These are phyloP conservation scores for Mesopsocus fuscifrons DNA, from an alignment of 2,888 invertebrate genomes.

Conservation along the genomic window DNA sequence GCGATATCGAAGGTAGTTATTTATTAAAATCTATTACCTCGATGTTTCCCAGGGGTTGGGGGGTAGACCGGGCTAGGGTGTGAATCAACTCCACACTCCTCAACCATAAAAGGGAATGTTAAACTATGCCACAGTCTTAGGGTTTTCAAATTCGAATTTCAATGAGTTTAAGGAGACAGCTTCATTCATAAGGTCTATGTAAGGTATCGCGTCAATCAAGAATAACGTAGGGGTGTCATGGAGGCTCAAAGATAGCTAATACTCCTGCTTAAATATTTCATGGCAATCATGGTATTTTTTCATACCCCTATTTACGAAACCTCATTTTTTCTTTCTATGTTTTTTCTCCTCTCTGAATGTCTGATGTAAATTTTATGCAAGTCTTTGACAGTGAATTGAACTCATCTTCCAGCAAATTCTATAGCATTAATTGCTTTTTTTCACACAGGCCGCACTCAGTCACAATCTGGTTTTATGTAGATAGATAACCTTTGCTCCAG, in stretches of 20 bases:
- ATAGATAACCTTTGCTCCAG: too few species aligned
- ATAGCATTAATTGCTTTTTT: too few species aligned
- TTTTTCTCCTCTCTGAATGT: too few species aligned
- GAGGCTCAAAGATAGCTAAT: slow-evolving; percentile 2
- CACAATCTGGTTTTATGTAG: too few species aligned
- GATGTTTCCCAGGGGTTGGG: slow-evolving; percentile 1
- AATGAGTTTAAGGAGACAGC: neutral
- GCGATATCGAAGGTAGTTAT: slow-evolving; percentile 4
- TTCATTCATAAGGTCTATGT: neutral
- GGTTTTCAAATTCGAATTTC: slow-evolving; percentile 2
- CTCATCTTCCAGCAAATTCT: too few species aligned
- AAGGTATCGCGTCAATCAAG: too few species aligned
- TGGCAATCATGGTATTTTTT: slow-evolving; percentile 1
- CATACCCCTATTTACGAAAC: neutral
- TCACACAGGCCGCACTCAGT: too few species aligned
- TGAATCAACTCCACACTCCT: neutral
- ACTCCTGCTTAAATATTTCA: slow-evolving; percentile 2
- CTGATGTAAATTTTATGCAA: too few species aligned
- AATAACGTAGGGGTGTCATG: neutral
- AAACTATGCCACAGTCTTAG: slow-evolving; percentile 4
- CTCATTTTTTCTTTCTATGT: too few species aligned
- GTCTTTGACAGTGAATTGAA: too few species aligned
- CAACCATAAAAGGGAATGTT: neutral
- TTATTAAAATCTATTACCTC: slow-evolving; percentile 7
- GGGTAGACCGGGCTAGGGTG: neutral